Evolutionary conservation across 2,797 vertebrate genomes (phyloP).

Genomic region (Lutjanus campechanus): DNA sequence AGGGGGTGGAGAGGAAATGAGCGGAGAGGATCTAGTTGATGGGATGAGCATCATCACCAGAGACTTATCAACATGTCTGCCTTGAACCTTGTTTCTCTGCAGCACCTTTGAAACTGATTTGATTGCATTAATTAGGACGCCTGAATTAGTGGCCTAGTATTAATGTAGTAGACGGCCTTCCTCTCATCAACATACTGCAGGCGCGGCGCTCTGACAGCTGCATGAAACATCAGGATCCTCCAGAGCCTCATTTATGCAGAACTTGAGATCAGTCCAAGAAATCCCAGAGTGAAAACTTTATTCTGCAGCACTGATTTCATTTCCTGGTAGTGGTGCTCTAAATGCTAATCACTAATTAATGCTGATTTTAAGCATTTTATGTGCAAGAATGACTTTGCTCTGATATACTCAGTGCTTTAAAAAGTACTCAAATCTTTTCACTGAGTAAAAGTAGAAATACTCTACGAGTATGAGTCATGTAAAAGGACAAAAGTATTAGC

Average conservation of each 20-base stretch:
- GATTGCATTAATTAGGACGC: slow-evolving; percentile 61
- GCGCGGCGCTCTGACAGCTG: slow-evolving; percentile 54
- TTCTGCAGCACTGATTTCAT: slow-evolving; percentile 29
- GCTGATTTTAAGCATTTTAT: neutral
- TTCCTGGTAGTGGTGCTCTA: slow-evolving; percentile 7
- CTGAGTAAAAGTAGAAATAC: neutral
- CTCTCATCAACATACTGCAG: slow-evolving; percentile 48
- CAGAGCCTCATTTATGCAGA: slow-evolving; percentile 58
- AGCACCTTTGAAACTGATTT: slow-evolving; percentile 39
- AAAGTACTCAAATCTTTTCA: neutral
- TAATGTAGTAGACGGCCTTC: slow-evolving; percentile 27
- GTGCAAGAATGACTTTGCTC: neutral
- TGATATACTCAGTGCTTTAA: neutral
- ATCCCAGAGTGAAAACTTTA: slow-evolving; percentile 31
- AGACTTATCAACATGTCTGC: slow-evolving; percentile 64
- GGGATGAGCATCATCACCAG: slow-evolving; percentile 62
- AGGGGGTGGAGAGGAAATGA: slow-evolving; percentile 58
- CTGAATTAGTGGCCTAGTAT: slow-evolving; percentile 39
- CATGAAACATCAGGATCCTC: slow-evolving; percentile 57
- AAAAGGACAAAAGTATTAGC: neutral
- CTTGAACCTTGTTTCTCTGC: slow-evolving; percentile 42
- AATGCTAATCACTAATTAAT: slow-evolving; percentile 1
- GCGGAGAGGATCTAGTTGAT: slow-evolving; percentile 66
- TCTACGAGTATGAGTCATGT: neutral
- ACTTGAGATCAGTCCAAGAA: slow-evolving; percentile 38